Conservation (phyloP, 2,888 invertebrate species). For the Caenorhabditis sp. region DNA sequence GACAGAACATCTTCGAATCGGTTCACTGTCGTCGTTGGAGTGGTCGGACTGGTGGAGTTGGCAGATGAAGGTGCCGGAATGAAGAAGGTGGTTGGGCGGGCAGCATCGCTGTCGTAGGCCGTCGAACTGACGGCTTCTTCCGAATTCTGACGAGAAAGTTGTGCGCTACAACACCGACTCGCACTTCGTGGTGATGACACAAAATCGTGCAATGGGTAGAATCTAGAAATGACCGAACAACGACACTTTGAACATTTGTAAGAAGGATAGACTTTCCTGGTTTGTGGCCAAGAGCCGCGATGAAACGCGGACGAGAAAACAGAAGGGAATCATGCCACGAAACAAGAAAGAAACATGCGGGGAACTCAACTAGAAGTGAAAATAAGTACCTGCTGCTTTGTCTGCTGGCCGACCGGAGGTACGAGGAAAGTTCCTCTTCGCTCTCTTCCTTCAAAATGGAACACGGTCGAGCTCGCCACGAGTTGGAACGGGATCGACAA, state of each 20-base stretch:
- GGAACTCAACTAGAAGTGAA: not conserved
- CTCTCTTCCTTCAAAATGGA: conserved; percentile 85
- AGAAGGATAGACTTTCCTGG: not conserved
- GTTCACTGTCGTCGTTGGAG: conserved; percentile 25
- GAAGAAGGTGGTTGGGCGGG: conserved; percentile 45
- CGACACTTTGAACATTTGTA: conserved; percentile 1
- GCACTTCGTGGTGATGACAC: conserved; percentile 56
- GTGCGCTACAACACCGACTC: conserved; percentile 58
- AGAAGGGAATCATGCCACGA: conserved; percentile 17
- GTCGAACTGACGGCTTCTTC: conserved; percentile 42
- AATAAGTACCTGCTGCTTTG: conserved; percentile 75
- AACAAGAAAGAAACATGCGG: conserved; percentile 19
- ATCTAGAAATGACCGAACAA: conserved; percentile 40
- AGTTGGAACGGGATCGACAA: conserved; percentile 73
- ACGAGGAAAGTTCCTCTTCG: conserved; percentile 84
- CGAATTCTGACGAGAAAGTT: conserved; percentile 56
- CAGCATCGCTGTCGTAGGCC: conserved; percentile 18
- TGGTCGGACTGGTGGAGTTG: conserved; percentile 17
- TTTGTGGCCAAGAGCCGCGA: conserved; percentile 2
- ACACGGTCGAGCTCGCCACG: conserved; percentile 73
- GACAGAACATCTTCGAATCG: conserved; percentile 57
- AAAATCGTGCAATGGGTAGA: conserved; percentile 59
- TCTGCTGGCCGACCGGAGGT: conserved; percentile 76
- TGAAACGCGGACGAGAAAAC: not conserved
- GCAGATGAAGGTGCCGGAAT: conserved; percentile 1